Evolutionary conservation across 2,888 invertebrate genomes (phyloP), one percentile per base, ranked within the genome.

Genomic region (Rosalia funebris): DNA sequence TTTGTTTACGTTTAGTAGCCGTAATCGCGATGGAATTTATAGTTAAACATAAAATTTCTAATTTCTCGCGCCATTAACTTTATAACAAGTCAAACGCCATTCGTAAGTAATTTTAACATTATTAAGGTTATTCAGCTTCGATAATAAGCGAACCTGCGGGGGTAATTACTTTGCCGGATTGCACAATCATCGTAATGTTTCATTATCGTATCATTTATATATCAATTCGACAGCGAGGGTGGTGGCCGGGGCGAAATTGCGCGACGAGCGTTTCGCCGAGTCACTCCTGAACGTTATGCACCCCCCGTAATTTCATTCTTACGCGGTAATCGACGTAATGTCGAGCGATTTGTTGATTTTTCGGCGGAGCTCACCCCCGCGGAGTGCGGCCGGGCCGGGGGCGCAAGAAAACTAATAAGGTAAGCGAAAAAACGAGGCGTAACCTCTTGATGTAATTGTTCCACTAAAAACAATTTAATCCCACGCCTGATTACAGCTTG

Each of bases 11-110:
- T 39, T 39, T 39, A 31, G 42, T 16, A 16, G 31, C 53, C 9
- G 14, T 50, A 50, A 37, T 39, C 37, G 50, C 50, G 42, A 53
- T 53, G 52, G 53, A 60, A 69, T 71, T 70, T 67, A 70, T 66
- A 65, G 65, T 60, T 48, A 52, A 54, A 70, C 72, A 69, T 74
- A 73, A 75, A 75, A 75, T 75, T 75, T 73, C 72, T 72, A 75
- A 75, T 75, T 75, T 73, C 71, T 68, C 68, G 71, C 70, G 54
- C 70, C 72, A 72, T 75, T 73, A 72, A 73, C 68, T 73, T 72
- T 69, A 68, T 69, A 72, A 73, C 73, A 72, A 72, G 72, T 72
- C 71, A 72, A 73, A 74, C 73, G 72, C 72, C 71, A 70, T 74
- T 70, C 68, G 69, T 71, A 70, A 66, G 72, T 68, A 71, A 73